phyloP scores from a whole-genome alignment of 2,113 vertebrate genomes.

The Myocastor coypus region DNA sequence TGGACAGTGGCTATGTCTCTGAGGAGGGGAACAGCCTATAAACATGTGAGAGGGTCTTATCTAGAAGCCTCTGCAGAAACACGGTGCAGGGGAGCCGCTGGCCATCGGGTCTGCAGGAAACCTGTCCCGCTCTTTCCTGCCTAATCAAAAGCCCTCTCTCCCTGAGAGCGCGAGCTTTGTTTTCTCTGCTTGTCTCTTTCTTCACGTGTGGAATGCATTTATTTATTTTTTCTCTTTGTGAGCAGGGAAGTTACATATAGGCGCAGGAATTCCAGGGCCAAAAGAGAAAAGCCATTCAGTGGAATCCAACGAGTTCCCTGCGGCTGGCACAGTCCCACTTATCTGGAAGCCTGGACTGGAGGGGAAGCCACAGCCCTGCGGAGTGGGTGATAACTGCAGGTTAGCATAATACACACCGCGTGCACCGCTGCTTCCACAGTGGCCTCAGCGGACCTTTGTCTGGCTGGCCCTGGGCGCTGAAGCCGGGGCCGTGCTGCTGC shows the following conservation, averaged over 20 bases:
- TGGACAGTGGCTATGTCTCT: slow-evolving; percentile 13
- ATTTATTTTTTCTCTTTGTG: slow-evolving; percentile 66
- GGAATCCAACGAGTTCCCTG: neutral
- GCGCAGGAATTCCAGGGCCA: slow-evolving; percentile 10
- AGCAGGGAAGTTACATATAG: slow-evolving; percentile 65
- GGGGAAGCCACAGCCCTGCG: neutral
- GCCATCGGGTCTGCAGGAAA: slow-evolving; percentile 42
- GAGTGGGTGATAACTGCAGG: neutral
- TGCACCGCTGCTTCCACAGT: neutral
- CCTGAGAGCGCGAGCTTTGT: neutral
- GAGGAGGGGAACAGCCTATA: neutral
- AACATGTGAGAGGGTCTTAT: slow-evolving; percentile 48
- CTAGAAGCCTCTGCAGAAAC: neutral
- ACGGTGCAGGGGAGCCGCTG: rapidly evolving
- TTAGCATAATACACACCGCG: neutral
- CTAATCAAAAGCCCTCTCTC: neutral
- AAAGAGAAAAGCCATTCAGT: neutral
- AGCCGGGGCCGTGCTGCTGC: rapidly evolving
- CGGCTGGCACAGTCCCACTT: neutral
- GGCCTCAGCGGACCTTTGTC: neutral
- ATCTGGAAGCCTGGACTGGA: neutral
- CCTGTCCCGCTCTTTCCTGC: slow-evolving; percentile 46
- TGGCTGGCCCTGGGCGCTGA: rapidly evolving
- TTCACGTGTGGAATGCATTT: slow-evolving; percentile 24
- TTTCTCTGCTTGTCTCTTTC: slow-evolving; percentile 24